Evolutionary conservation across 2,888 invertebrate genomes (phyloP), one percentile per base, ranked within the genome.

Genomic region (Caenorhabditis panamensis): DNA sequence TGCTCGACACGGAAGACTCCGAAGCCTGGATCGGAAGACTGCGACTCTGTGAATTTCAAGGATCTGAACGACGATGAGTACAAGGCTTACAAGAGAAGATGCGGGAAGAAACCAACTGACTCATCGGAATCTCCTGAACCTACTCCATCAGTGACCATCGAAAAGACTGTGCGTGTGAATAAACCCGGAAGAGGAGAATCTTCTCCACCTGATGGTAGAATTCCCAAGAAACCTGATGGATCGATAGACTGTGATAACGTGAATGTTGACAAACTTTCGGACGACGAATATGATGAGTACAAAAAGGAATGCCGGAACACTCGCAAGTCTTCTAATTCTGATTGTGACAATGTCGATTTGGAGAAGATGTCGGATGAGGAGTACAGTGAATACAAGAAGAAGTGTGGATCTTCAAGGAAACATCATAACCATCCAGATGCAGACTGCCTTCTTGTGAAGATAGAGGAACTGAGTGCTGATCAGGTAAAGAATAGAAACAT

Each of bases 241-340:
- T 20, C 62, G 3, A 26, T 54, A 13, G 37, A 72, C 54, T 72
- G 72, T 20, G 41, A 54, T 0, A 58, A 64, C 36, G 56, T 72
- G 16, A 58, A 72, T 18, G 47, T 72, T 11, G 58, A 24, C 0
- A 64, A 58, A 9, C 18, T 72, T 24, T 18, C 56, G 1, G 64
- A 72, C 9, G 58, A 63, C 3, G 49, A 71, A 20, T 71, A 62
- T 47, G 28, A 53, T 2, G 54, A 63, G 16, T 71, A 71, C 47
- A 62, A 47, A 31, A 71, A 54, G 36, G 22, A 47, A 11, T 71
- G 71, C 36, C 54, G n/a, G 47, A 18, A 26, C 6, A 71, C 47
- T 1, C 53, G 62, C n/a, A 63, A 71, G 47, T 20, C 11, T 3
- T 22, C 54, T n/a, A 47, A 16, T 4, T 31, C 54, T 20, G 62